A percentile compares a stretch with the other conserved stretches of the same genome.
phyloP scores from a whole-genome alignment of 1,140 invertebrate species.

The Oryctes rhinoceros region DNA sequence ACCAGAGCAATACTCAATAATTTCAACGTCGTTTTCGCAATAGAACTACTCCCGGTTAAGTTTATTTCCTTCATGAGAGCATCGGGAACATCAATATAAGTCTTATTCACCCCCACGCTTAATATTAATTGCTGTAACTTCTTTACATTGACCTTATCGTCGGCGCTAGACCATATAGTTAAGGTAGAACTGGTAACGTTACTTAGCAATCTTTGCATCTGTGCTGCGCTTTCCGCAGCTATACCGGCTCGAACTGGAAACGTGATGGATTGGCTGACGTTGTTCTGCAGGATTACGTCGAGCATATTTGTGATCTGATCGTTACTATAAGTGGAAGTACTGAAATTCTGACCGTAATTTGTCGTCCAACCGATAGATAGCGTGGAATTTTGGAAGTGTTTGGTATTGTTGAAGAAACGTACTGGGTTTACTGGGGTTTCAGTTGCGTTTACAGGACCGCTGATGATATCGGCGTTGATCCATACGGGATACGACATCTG shows the following conservation, averaged over 20 bases:
- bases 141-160: conserved; percentile 69
- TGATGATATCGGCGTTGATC: conserved; percentile 88
- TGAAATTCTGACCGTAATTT: conserved; percentile 63
- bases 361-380: conserved; percentile 92
- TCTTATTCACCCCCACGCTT: conserved; percentile 68
- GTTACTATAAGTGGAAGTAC: conserved; percentile 70
- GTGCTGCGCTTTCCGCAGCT: conserved; percentile 69
- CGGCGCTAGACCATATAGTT: conserved; percentile 75
- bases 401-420: conserved; percentile 68
- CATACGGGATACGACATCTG: conserved; percentile 81
- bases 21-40: neutral
- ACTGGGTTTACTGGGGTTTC: conserved; percentile 71
- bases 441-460: conserved; percentile 76
- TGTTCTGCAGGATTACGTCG: conserved; percentile 66
- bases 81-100: conserved; percentile 76
- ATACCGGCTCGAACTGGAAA: conserved; percentile 83
- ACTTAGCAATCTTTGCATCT: conserved; percentile 65
- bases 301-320: conserved; percentile 79
- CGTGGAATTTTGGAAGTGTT: conserved; percentile 71
- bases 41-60: conserved; percentile 50
- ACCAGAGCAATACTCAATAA: neutral
- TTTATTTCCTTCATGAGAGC: conserved; percentile 65
- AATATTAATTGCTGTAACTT: conserved; percentile 69
- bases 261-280: conserved; percentile 71
- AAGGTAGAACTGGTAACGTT: conserved; percentile 67